A percentile compares a stretch with the other conserved stretches of the same genome.
These are phyloP conservation scores for Periplaneta americana DNA, from an alignment of 1,140 invertebrate species.

Conservation along the genomic window DNA sequence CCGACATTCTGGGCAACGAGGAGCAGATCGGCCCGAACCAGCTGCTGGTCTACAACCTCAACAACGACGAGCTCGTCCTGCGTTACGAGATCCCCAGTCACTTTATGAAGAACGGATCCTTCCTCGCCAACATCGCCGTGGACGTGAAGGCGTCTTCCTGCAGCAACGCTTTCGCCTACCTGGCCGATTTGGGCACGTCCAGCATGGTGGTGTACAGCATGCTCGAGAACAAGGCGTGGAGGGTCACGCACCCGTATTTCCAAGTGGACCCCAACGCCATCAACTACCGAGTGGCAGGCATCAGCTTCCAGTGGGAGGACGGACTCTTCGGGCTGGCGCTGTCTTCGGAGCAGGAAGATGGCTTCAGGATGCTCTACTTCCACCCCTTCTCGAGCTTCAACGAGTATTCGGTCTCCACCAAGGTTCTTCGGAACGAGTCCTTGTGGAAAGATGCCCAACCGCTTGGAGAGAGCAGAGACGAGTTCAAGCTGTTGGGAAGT, in stretches of 20 bases:
- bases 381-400: constrained; percentile 67
- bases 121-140: constrained; percentile 38
- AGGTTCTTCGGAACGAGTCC: constrained; percentile 52
- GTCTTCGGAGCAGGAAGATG: constrained; percentile 44
- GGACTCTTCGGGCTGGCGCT: constrained; percentile 66
- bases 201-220: constrained; percentile 69
- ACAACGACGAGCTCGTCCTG: background rate
- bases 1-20: constrained; percentile 55
- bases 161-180: constrained; percentile 64
- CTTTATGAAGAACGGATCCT: constrained; percentile 36
- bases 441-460: constrained; percentile 30
- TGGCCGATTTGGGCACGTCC: constrained; percentile 68
- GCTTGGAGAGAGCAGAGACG: constrained; percentile 49
- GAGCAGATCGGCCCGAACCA: constrained; percentile 50
- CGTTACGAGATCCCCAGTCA: constrained; percentile 50
- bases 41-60: constrained; percentile 53
- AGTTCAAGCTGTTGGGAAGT: constrained; percentile 61
- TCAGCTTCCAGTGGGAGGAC: constrained; percentile 69
- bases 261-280: constrained; percentile 69
- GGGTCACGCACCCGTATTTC: constrained; percentile 73
- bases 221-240: constrained; percentile 67
- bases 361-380: constrained; percentile 59
- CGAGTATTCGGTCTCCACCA: constrained; percentile 46
- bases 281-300: constrained; percentile 63
- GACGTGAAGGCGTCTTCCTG: constrained; percentile 43